These are phyloP conservation scores for Drosophila fulvimacula DNA, from an alignment of 2,888 invertebrate genomes.

Conservation along the genomic window DNA sequence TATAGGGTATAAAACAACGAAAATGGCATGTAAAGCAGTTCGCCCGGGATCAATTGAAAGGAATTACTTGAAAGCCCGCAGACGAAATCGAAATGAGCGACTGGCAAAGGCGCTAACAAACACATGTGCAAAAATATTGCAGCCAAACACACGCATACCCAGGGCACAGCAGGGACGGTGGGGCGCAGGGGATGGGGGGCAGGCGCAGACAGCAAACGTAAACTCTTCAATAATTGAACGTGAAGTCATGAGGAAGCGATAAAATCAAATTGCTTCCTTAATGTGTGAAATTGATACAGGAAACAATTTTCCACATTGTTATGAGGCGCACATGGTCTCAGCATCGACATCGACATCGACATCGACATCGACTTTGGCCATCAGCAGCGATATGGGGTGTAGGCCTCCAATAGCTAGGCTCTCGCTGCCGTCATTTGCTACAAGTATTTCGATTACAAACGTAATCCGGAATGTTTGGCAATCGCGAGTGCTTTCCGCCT, in stretches of 20 bases:
- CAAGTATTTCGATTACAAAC: conserved; percentile 67
- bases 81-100: conserved; percentile 38
- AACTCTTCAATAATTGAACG: conserved; percentile 83
- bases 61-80: conserved; percentile 60
- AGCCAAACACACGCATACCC: conserved; percentile 39
- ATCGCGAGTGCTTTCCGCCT: conserved; percentile 55
- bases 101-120: conserved; percentile 38
- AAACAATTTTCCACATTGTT: conserved; percentile 84
- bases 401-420: conserved; percentile 40
- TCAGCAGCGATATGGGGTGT: conserved; percentile 38
- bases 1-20: conserved; percentile 28
- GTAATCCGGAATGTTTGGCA: conserved; percentile 53
- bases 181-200: background rate
- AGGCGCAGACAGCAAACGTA: conserved; percentile 71
- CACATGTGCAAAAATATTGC: conserved; percentile 68
- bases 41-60: conserved; percentile 72
- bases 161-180: conserved; percentile 2
- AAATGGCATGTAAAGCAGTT: conserved; percentile 66
- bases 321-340: conserved; percentile 76
- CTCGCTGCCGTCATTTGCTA: conserved; percentile 42
- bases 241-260: conserved; percentile 83
- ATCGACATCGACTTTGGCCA: conserved; percentile 20
- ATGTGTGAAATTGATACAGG: conserved; percentile 85
- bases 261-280: conserved; percentile 85
- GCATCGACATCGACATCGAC: conserved; percentile 13